phyloP scores from a whole-genome alignment of 2,113 vertebrate genomes.

The Tenebrosternarchus preto region DNA sequence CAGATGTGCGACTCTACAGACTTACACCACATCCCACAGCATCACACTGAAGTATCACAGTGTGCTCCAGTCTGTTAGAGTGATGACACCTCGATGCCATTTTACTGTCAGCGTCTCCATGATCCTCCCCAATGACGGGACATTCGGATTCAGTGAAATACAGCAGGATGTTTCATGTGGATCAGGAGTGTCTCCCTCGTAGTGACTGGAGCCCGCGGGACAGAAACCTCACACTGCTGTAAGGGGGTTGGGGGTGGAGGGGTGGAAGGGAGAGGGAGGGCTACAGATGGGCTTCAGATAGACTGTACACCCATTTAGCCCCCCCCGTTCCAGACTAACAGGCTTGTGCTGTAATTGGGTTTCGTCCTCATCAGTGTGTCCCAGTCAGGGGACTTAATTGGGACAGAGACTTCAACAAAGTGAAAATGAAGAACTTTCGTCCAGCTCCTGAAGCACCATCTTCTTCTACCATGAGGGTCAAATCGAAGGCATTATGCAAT shows the following conservation, averaged over 20 bases:
- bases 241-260: conserved; percentile 5
- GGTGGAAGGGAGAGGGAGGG: conserved; percentile 22
- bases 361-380: conserved; percentile 86
- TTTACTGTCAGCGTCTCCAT: not conserved
- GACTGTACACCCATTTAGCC: conserved; percentile 82
- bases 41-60: not conserved
- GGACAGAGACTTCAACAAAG: conserved; percentile 98
- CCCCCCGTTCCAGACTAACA: conserved; percentile 87
- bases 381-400: conserved; percentile 98
- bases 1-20: not conserved
- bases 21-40: not conserved
- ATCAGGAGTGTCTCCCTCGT: not conserved
- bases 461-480: conserved; percentile 91
- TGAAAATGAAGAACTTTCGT: conserved; percentile 99
- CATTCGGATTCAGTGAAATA: not conserved
- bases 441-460: conserved; percentile 95
- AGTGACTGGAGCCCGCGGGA: not conserved
- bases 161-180: not conserved
- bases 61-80: not conserved
- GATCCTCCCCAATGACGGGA: not conserved
- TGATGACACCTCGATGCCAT: not conserved
- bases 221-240: not conserved
- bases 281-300: conserved; percentile 59
- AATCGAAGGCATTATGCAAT: conserved; percentile 99
- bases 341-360: conserved; percentile 95